Conservation (phyloP, 2,797 vertebrate species). For the Mormyrops boulengeri region DNA sequence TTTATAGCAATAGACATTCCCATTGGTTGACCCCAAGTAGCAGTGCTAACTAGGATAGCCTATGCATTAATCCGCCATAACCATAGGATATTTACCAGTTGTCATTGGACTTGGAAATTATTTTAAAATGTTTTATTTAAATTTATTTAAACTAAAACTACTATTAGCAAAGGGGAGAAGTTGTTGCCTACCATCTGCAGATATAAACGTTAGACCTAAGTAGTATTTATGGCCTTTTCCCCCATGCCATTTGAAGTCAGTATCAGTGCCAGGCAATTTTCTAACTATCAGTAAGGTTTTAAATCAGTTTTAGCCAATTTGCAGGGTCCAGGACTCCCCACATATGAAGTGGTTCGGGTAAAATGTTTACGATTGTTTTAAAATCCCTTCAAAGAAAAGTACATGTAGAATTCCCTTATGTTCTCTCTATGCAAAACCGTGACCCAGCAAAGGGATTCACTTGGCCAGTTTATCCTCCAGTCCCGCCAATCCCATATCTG, state of each 20-base stretch:
- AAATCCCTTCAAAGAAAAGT: neutral
- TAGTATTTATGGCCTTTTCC: neutral
- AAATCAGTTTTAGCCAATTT: neutral
- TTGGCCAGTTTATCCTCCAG: neutral
- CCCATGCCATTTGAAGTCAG: neutral
- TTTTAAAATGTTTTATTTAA: neutral
- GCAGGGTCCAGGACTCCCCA: neutral
- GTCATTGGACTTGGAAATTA: neutral
- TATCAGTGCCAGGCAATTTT: neutral
- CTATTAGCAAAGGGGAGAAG: neutral
- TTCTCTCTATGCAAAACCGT: neutral
- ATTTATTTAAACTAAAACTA: neutral
- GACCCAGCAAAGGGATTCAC: neutral
- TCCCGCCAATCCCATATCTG: neutral
- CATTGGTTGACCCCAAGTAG: neutral
- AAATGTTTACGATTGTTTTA: neutral
- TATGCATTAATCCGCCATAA: neutral
- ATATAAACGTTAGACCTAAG: neutral
- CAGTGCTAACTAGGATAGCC: neutral
- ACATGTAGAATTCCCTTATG: conserved; percentile 1
- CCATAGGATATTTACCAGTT: neutral
- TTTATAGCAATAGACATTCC: neutral
- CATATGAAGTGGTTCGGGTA: neutral
- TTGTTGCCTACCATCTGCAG: neutral
- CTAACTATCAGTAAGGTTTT: neutral